Percentiles rank a stretch among this genome's conserved stretches.
These are phyloP conservation scores for Xenopus borealis DNA, from an alignment of 2,113 vertebrate genomes.

Conservation along the genomic window DNA sequence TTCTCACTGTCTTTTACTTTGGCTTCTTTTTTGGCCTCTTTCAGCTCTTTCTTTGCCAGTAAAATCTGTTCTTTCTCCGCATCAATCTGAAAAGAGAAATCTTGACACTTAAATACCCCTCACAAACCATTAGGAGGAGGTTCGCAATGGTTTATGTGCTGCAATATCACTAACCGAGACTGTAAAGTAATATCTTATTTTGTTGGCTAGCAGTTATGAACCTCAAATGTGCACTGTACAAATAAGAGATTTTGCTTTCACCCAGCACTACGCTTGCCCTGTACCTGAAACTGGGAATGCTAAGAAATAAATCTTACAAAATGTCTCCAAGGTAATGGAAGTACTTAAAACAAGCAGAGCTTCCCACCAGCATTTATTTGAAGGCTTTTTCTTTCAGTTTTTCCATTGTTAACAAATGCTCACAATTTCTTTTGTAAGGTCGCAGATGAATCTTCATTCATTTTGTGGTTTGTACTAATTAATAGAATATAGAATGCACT, in stretches of 20 bases:
- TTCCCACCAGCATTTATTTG: too few species aligned
- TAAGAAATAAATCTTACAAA: too few species aligned
- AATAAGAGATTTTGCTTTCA: conserved; percentile 1
- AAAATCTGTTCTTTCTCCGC: conserved; percentile 59
- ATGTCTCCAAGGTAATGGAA: too few species aligned
- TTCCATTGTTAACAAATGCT: too few species aligned
- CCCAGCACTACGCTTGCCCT: neutral
- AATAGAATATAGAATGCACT: too few species aligned
- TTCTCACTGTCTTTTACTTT: conserved; percentile 56
- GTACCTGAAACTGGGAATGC: neutral
- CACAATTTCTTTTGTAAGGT: too few species aligned
- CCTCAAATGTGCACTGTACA: neutral
- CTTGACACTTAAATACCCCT: neutral
- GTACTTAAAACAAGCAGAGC: too few species aligned
- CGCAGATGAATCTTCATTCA: too few species aligned
- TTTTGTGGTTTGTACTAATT: too few species aligned
- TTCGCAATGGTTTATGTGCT: neutral
- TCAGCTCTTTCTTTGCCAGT: conserved; percentile 60
- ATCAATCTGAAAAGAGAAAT: conserved; percentile 53
- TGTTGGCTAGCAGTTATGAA: neutral
- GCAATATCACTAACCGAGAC: neutral
- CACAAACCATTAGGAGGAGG: neutral
- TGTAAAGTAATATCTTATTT: conserved; percentile 2
- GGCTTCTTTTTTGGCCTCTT: conserved; percentile 61
- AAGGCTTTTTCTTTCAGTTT: too few species aligned